Evolutionary conservation across 2,888 invertebrate genomes (phyloP).

Genomic region (Pseudoips prasinana): DNA sequence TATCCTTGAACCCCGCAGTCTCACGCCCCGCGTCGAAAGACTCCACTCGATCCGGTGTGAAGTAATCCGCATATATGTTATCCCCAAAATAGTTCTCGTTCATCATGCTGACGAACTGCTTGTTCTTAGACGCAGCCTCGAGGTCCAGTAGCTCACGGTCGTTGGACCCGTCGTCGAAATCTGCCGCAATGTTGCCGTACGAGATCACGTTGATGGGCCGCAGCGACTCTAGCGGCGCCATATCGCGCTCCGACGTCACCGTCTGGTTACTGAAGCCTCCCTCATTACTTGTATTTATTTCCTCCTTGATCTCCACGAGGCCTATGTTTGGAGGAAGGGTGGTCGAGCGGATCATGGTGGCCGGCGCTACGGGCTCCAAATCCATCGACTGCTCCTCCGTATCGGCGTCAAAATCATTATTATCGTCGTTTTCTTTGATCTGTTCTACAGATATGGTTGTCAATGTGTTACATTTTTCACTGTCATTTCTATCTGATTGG

Average conservation of each 20-base stretch:
- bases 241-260: conserved; percentile 41
- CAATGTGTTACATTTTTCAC: conserved; percentile 38
- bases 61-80: conserved; percentile 74
- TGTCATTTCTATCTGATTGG: conserved; percentile 36
- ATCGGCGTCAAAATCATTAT: conserved; percentile 59
- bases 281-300: conserved; percentile 63
- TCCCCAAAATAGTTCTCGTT: conserved; percentile 76
- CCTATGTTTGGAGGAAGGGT: conserved; percentile 39
- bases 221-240: conserved; percentile 56
- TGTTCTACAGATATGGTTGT: conserved; percentile 58
- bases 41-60: conserved; percentile 68
- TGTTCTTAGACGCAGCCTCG: conserved; percentile 66
- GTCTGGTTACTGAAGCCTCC: conserved; percentile 56
- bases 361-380: conserved; percentile 54
- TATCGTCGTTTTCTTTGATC: conserved; percentile 50
- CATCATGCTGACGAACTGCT: conserved; percentile 75
- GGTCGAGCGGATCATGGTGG: conserved; percentile 39
- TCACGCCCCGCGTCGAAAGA: conserved; percentile 57
- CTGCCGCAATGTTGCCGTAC: conserved; percentile 59
- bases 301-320: conserved; percentile 63
- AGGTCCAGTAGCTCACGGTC: conserved; percentile 66
- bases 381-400: conserved; percentile 69
- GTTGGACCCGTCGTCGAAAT: conserved; percentile 66
- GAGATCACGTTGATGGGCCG: conserved; percentile 70
- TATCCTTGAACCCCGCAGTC: conserved; percentile 52